phyloP scores from a whole-genome alignment of 2,113 vertebrate species.

The Mohoua ochrocephala region DNA sequence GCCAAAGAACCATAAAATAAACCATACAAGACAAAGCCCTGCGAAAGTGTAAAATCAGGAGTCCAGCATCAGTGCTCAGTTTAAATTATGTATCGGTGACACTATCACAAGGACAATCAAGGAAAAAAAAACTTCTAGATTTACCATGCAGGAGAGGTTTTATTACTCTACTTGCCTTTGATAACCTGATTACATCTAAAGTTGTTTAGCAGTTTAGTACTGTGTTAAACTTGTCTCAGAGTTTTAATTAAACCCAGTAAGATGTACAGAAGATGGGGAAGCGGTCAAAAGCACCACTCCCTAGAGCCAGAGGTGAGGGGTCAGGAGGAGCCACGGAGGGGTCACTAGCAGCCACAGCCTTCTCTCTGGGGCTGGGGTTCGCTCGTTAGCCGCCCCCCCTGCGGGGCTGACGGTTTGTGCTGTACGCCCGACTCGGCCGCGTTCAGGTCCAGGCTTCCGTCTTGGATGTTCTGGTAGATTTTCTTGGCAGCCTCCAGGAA shows the following conservation, averaged over 20 bases:
- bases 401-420: slow-evolving; percentile 93
- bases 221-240: slow-evolving; percentile 83
- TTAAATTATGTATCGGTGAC: slow-evolving; percentile 74
- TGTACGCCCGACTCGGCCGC: slow-evolving; percentile 95
- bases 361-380: slow-evolving; percentile 93
- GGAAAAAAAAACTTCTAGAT: slow-evolving; percentile 75
- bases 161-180: slow-evolving; percentile 85
- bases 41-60: slow-evolving; percentile 71
- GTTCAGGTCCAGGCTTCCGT: slow-evolving; percentile 96
- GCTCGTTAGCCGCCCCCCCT: slow-evolving; percentile 88
- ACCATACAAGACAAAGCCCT: slow-evolving; percentile 74
- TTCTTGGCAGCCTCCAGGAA: slow-evolving; percentile 98
- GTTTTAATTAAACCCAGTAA: slow-evolving; percentile 81
- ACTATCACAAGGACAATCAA: slow-evolving; percentile 78
- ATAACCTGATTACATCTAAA: slow-evolving; percentile 86
- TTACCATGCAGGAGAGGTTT: slow-evolving; percentile 84
- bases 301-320: slow-evolving; percentile 77
- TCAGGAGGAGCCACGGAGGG: slow-evolving; percentile 65
- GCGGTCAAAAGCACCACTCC: slow-evolving; percentile 71
- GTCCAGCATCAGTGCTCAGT: slow-evolving; percentile 77
- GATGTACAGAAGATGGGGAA: slow-evolving; percentile 79
- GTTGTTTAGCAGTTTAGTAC: slow-evolving; percentile 84
- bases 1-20: slow-evolving; percentile 72
- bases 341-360: slow-evolving; percentile 96
- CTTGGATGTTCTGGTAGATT: slow-evolving; percentile 99